These are phyloP conservation scores for Etia nguti DNA, from an alignment of 2,113 vertebrate genomes.

Conservation along the genomic window DNA sequence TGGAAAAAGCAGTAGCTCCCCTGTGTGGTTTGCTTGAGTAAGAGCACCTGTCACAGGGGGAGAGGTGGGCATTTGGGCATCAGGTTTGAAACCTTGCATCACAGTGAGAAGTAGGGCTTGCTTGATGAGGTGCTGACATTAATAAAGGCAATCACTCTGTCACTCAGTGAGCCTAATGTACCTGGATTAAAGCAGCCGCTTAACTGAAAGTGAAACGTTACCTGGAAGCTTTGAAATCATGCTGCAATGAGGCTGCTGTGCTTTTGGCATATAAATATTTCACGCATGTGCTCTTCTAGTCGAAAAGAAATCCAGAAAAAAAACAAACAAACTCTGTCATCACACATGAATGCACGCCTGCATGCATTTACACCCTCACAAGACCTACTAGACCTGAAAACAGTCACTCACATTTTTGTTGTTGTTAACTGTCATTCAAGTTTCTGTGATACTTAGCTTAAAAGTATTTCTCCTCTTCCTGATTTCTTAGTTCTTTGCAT, in stretches of 20 bases:
- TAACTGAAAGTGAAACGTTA: background rate
- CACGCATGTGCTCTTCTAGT: background rate
- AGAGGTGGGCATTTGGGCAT: conserved; percentile 44
- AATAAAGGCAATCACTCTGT: background rate
- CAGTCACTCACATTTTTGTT: background rate
- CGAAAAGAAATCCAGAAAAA: background rate
- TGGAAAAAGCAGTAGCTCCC: conserved; percentile 84
- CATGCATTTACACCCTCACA: background rate
- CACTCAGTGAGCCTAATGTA: background rate
- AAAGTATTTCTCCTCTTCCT: background rate
- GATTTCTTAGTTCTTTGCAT: background rate
- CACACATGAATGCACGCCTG: background rate
- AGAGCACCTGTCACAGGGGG: conserved; percentile 54
- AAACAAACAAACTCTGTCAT: background rate
- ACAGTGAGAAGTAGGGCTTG: background rate
- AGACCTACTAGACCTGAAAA: background rate
- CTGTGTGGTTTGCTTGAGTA: conserved; percentile 79
- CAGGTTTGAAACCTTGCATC: background rate
- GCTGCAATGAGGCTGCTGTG: background rate
- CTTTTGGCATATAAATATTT: background rate
- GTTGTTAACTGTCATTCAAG: background rate
- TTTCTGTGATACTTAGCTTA: background rate
- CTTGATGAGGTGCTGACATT: background rate
- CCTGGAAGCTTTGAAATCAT: background rate
- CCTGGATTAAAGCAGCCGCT: background rate